Percentiles rank a stretch among this genome's conserved stretches.
Evolutionary conservation across 2,113 vertebrate species (phyloP).

Genomic region (Onychostoma macrolepis): DNA sequence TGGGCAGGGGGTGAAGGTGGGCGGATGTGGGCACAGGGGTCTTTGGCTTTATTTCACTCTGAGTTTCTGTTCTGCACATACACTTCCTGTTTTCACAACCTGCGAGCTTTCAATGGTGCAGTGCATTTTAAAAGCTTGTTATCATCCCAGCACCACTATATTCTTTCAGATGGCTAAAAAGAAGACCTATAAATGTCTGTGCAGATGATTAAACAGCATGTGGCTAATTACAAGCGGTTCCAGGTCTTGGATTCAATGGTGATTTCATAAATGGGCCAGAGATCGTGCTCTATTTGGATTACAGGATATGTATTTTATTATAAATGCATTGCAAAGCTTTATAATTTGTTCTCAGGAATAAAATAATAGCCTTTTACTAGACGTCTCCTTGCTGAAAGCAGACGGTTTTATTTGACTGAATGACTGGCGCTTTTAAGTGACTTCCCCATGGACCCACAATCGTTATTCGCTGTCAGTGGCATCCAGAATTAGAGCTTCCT

Average conservation of each 20-base stretch:
- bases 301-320: background rate
- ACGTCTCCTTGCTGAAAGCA: conserved; percentile 23
- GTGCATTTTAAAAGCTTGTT: conserved; percentile 12
- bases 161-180: background rate
- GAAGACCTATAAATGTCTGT: background rate
- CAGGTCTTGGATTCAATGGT: background rate
- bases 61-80: conserved; percentile 75
- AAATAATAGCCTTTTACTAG: conserved; percentile 39
- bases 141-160: background rate
- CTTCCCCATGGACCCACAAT: conserved; percentile 39
- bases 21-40: conserved; percentile 37
- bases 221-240: background rate
- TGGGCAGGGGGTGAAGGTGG: conserved; percentile 31
- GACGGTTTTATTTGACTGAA: conserved; percentile 40
- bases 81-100: conserved; percentile 76
- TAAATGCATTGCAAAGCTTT: background rate
- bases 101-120: conserved; percentile 54
- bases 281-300: background rate
- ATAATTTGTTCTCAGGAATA: background rate
- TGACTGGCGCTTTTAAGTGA: conserved; percentile 33
- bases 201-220: conserved; percentile 8
- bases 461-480: conserved; percentile 41
- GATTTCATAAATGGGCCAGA: background rate
- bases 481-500: conserved; percentile 53
- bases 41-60: conserved; percentile 52